phyloP scores from a whole-genome alignment of 1,140 invertebrate species.

The Drosophila funebris region DNA sequence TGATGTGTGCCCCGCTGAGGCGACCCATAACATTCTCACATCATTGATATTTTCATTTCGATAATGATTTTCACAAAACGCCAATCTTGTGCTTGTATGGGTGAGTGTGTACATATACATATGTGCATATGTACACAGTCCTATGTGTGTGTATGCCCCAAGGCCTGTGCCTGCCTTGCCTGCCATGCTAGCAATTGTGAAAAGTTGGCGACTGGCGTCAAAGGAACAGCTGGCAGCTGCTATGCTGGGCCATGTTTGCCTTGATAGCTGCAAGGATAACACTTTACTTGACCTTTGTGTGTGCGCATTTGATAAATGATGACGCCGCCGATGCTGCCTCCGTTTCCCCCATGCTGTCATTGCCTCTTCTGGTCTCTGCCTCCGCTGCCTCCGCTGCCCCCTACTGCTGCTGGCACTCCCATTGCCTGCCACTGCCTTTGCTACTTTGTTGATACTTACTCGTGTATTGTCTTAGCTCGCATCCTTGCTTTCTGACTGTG shows the following conservation, averaged over 20 bases:
- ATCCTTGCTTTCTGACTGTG: constrained; percentile 49
- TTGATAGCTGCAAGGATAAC: constrained; percentile 70
- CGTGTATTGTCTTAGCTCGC: constrained; percentile 59
- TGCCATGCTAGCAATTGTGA: not conserved
- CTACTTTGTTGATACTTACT: constrained; percentile 54
- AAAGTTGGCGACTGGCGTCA: constrained; percentile 21
- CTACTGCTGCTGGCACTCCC: not conserved
- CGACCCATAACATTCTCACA: constrained; percentile 41
- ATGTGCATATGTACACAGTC: not conserved
- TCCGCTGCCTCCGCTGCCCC: not conserved
- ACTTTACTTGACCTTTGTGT: constrained; percentile 71
- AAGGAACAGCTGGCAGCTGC: constrained; percentile 63
- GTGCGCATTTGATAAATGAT: constrained; percentile 69
- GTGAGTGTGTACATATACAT: not conserved
- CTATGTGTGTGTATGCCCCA: not conserved
- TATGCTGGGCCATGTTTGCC: constrained; percentile 34
- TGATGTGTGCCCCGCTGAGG: not conserved
- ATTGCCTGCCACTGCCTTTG: not conserved
- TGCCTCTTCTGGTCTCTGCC: too few relatives aligned
- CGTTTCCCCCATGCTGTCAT: not conserved
- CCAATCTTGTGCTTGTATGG: constrained; percentile 2
- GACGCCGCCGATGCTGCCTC: constrained; percentile 39
- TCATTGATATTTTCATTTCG: constrained; percentile 65
- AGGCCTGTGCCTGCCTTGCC: constrained; percentile 14
- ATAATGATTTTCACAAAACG: constrained; percentile 57